Evolutionary conservation across 1,140 invertebrate genomes (phyloP).

Genomic region (Rhopalosiphum maidis): DNA sequence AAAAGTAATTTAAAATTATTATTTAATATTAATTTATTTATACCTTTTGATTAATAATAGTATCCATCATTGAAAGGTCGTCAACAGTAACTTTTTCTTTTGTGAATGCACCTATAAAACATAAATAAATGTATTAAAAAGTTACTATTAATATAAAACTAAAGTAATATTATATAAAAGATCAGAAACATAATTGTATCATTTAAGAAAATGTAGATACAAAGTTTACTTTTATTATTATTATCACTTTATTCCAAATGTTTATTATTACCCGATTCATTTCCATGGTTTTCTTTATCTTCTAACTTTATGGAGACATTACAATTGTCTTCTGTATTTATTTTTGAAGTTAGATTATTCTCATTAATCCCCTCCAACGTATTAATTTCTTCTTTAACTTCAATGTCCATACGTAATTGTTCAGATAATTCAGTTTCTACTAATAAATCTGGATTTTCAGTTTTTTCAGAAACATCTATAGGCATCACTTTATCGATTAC

Average conservation of each 20-base stretch:
- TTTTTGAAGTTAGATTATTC: background rate
- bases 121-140: background rate
- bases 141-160: background rate
- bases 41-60: constrained; percentile 47
- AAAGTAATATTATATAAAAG: background rate
- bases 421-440: background rate
- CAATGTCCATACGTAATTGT: background rate
- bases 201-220: background rate
- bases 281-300: background rate
- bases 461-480: background rate
- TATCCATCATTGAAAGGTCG: constrained; percentile 19
- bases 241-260: background rate
- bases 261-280: constrained; percentile 23
- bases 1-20: background rate
- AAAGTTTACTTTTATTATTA: background rate
- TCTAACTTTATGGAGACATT: background rate
- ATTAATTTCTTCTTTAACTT: background rate
- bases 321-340: background rate
- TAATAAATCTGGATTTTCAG: background rate
- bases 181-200: background rate
- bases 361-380: background rate
- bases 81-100: background rate
- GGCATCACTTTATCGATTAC: background rate
- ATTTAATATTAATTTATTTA: background rate
- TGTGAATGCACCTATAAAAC: background rate